These are phyloP conservation scores for Luscinia megarhynchos DNA, from an alignment of 2,797 vertebrate species.

Conservation along the genomic window DNA sequence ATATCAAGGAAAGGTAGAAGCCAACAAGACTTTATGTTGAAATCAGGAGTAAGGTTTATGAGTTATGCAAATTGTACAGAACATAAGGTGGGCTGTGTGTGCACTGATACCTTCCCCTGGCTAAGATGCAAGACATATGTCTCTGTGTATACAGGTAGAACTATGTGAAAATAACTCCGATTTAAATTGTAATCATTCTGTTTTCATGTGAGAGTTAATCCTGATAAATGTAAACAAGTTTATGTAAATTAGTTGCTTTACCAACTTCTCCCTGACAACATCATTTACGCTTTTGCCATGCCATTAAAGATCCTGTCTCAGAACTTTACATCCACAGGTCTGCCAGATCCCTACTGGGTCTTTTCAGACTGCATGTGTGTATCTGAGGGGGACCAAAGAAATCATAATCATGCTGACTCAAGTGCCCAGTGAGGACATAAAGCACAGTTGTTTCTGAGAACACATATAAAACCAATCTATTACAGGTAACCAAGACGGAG, in stretches of 20 bases:
- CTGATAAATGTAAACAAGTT: background rate
- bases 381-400: slow-evolving; percentile 10
- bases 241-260: slow-evolving; percentile 9
- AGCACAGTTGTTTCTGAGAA: slow-evolving; percentile 31
- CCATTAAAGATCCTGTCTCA: slow-evolving; percentile 1
- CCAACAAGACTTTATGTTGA: background rate
- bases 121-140: background rate
- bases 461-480: background rate
- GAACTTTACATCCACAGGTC: slow-evolving; percentile 15
- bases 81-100: background rate
- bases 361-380: background rate
- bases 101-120: background rate
- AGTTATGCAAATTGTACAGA: background rate
- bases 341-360: background rate
- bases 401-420: background rate
- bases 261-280: background rate
- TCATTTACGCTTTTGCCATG: background rate
- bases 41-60: background rate
- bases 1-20: background rate
- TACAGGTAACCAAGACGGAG: background rate
- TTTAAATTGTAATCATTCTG: background rate
- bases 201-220: slow-evolving; percentile 2
- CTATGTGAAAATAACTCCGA: background rate
- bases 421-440: background rate
- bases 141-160: background rate